phyloP scores from a whole-genome alignment of 2,113 vertebrate species.

The Seriola quinqueradiata region DNA sequence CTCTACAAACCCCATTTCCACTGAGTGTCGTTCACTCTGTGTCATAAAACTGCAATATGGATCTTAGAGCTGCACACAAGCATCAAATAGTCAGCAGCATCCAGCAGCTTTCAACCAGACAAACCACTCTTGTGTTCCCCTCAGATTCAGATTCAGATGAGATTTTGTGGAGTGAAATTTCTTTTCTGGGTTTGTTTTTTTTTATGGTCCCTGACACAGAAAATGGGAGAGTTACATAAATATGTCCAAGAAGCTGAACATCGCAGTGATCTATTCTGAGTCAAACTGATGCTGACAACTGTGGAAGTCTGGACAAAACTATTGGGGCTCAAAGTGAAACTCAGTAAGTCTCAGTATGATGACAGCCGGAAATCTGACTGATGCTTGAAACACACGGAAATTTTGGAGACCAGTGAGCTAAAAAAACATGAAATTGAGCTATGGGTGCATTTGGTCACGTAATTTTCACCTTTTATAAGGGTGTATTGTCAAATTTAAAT shows the following conservation, averaged over 20 bases:
- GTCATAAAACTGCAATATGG: slow-evolving; percentile 39
- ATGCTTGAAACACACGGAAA: slow-evolving; percentile 29
- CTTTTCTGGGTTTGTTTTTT: neutral
- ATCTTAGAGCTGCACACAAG: slow-evolving; percentile 21
- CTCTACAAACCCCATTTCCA: slow-evolving; percentile 57
- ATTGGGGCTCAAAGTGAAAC: neutral
- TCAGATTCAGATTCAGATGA: neutral
- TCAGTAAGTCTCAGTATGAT: slow-evolving; percentile 24
- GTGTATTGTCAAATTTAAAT: slow-evolving; percentile 2
- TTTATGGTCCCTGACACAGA: slow-evolving; percentile 3
- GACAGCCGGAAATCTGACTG: slow-evolving; percentile 62
- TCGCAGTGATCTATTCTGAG: slow-evolving; percentile 29
- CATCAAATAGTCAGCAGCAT: slow-evolving; percentile 9
- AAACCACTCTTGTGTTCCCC: neutral
- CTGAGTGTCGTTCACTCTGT: slow-evolving; percentile 20
- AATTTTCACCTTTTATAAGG: slow-evolving; percentile 19
- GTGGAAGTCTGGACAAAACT: slow-evolving; percentile 32
- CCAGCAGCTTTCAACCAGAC: slow-evolving; percentile 7
- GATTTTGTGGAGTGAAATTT: slow-evolving; percentile 9
- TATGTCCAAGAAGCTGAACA: neutral
- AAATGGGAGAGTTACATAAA: slow-evolving; percentile 25
- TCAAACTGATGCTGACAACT: slow-evolving; percentile 49
- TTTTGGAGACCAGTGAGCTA: slow-evolving; percentile 6
- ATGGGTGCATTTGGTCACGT: slow-evolving; percentile 8
- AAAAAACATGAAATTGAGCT: neutral